A percentile compares a stretch with the other conserved stretches of the same genome.
Conservation (phyloP, 2,888 invertebrate genomes). For the Sinotaia quadrata region DNA sequence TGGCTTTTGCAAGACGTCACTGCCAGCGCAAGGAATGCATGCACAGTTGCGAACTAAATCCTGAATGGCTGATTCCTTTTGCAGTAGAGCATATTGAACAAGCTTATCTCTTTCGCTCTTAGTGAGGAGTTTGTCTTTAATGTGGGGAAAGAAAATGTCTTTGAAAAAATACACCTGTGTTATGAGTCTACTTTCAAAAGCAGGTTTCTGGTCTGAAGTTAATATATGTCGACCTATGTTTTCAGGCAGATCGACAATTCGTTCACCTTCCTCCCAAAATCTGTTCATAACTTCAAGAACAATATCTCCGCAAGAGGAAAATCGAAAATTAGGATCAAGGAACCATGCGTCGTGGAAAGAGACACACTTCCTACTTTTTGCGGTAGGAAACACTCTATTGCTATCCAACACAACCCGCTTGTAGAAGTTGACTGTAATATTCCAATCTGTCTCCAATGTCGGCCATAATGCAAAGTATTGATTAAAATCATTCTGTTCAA, state of each 20-base stretch:
- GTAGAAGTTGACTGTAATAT: constrained; percentile 22
- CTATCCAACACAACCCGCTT: background rate
- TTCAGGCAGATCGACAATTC: constrained; percentile 31
- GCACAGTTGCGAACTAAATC: constrained; percentile 43
- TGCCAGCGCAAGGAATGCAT: constrained; percentile 52
- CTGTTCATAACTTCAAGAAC: constrained; percentile 28
- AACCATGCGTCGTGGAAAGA: constrained; percentile 40
- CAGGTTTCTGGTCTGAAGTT: constrained; percentile 6
- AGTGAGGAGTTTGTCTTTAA: constrained; percentile 28
- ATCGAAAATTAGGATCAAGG: constrained; percentile 38
- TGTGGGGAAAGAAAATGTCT: constrained; percentile 48
- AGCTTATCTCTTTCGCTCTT: constrained; percentile 37
- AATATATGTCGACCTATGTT: constrained; percentile 30
- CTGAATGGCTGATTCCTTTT: constrained; percentile 44
- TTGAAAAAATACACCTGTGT: constrained; percentile 40
- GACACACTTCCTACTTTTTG: background rate
- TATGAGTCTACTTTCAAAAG: constrained; percentile 22
- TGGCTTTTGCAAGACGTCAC: constrained; percentile 44
- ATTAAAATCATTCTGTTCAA: background rate
- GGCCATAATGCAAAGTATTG: constrained; percentile 26
- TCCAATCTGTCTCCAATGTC: background rate
- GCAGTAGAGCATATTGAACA: constrained; percentile 39
- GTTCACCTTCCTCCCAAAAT: constrained; percentile 13
- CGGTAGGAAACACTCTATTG: constrained; percentile 10
- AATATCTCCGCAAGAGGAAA: constrained; percentile 16